Percentiles rank a stretch among this genome's conserved stretches.
Evolutionary conservation across 2,888 invertebrate genomes (phyloP).

Genomic region (Slavum lentiscoides): DNA sequence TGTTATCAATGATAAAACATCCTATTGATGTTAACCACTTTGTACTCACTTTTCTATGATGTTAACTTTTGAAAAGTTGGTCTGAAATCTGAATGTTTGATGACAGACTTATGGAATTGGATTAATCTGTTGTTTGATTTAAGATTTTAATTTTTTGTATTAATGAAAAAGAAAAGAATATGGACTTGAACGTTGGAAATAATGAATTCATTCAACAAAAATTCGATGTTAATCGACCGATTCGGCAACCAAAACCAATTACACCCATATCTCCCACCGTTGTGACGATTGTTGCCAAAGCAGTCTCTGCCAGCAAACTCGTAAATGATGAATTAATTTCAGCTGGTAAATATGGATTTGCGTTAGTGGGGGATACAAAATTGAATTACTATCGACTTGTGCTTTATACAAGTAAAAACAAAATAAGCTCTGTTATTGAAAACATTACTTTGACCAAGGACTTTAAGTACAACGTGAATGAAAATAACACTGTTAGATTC

Average conservation of each 20-base stretch:
- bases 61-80: too few relatives aligned
- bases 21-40: too few relatives aligned
- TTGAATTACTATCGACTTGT: constrained; percentile 38
- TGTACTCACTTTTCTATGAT: too few relatives aligned
- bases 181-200: constrained; percentile 1
- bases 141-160: too few relatives aligned
- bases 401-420: constrained; percentile 16
- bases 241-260: not conserved
- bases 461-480: constrained; percentile 16
- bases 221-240: not conserved
- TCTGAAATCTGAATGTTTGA: too few relatives aligned
- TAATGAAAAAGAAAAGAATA: not conserved
- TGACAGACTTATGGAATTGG: not conserved
- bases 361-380: constrained; percentile 29
- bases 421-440: constrained; percentile 1
- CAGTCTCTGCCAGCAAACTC: constrained; percentile 12
- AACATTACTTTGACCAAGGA: constrained; percentile 22
- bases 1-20: too few relatives aligned
- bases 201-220: not conserved
- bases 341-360: constrained; percentile 42
- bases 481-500: constrained; percentile 15
- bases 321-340: not conserved
- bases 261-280: not conserved
- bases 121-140: not conserved
- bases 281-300: constrained; percentile 31